Base-by-base conservation (phyloP, 2,113 vertebrate genomes). In the Dicaeum eximium region DNA sequence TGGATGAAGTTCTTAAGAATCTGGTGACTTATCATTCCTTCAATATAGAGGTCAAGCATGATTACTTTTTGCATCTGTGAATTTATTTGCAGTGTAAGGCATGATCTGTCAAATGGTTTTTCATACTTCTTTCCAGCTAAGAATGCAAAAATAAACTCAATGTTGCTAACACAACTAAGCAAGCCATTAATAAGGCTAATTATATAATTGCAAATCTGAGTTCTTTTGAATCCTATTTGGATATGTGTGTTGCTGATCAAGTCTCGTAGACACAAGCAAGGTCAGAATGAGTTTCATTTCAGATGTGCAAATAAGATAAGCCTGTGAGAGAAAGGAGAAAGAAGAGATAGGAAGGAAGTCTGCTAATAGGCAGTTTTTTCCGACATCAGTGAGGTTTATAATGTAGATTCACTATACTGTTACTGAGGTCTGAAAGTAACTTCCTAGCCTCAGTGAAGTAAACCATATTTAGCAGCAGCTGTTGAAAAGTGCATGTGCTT, bases 401-500 rank as follows among this genome's bases (percentile, higher is more conserved):
- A 92, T 90, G 65, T 74, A 61, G 40, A 88, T 47, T 85, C 33
- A 79, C 61, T 83, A 0, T 81, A 80, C 58, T 31, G n/a, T 27
- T 87, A 61, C 45, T 77, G 47, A 92, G 51, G 31, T 80, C 78
- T 95, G 92, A 72, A 93, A 82, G 35, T 78, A 30, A 67, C 79
- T 94, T 92, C 56, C 48, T 89, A 85, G 56, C 90, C 70, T 80
- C 58, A 84, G 65, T 61, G 92, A 64, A 82, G n/a, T 80, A 96
- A 88, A 42, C 33, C 72, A 66, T 91, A 80, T 73, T 78, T 33
- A 95, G 78, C 50, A 92, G 40, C 53, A 81, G 6, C 45, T 69
- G 9, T 70, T 92, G 94, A 51, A 44, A 93, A 45, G 73, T 79
- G 47, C 64, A 45, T 80, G 44, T 80, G 78, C 48, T 28, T 62